These are phyloP conservation scores for Xanthia icteritia DNA, from an alignment of 2,888 invertebrate species.

Conservation along the genomic window DNA sequence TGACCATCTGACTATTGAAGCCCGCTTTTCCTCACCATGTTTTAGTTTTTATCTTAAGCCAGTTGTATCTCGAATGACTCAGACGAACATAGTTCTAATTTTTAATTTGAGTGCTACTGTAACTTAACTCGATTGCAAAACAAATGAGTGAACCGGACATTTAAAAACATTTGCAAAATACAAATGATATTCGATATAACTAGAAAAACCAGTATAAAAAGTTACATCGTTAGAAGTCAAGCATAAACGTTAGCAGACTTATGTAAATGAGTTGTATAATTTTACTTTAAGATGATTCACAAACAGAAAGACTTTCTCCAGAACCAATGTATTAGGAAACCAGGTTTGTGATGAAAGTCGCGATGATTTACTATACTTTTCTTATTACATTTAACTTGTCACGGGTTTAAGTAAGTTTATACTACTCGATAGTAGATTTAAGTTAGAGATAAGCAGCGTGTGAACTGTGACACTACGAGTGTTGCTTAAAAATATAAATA, in stretches of 20 bases:
- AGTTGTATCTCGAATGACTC: neutral
- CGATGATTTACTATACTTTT: constrained; percentile 61
- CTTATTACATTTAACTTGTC: constrained; percentile 34
- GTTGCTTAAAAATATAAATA: constrained; percentile 27
- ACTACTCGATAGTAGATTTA: constrained; percentile 38
- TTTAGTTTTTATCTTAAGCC: neutral
- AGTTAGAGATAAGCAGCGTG: constrained; percentile 49
- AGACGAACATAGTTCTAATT: neutral
- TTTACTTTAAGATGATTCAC: constrained; percentile 57
- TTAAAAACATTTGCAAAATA: constrained; percentile 5
- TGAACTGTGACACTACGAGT: constrained; percentile 50
- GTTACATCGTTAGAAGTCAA: constrained; percentile 22
- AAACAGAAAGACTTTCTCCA: constrained; percentile 60
- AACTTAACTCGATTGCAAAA: neutral
- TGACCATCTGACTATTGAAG: neutral
- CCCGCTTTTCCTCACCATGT: neutral
- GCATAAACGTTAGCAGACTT: constrained; percentile 33
- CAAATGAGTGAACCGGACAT: neutral
- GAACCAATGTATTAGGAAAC: constrained; percentile 58
- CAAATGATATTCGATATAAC: constrained; percentile 4
- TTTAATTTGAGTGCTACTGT: neutral
- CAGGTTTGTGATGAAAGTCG: constrained; percentile 62
- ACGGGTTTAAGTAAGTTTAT: constrained; percentile 23
- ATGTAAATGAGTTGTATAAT: constrained; percentile 65
- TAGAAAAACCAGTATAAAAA: constrained; percentile 13